phyloP scores from a whole-genome alignment of 2,888 invertebrate species.

The Drosophila greeni region DNA sequence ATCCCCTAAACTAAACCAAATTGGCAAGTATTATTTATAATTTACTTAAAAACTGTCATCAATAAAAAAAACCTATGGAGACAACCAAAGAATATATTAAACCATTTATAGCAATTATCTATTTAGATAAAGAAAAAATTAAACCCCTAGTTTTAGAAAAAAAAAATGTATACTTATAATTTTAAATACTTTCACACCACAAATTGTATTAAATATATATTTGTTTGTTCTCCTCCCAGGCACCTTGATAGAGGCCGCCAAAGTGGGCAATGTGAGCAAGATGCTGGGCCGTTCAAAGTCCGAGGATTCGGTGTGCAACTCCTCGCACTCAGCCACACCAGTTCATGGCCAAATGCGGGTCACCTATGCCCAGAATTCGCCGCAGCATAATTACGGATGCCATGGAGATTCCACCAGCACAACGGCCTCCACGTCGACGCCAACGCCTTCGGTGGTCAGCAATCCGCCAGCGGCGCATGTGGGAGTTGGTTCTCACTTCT shows the following conservation, averaged over 20 bases:
- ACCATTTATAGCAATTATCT: not conserved
- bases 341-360: conserved; percentile 85
- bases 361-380: conserved; percentile 75
- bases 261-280: conserved; percentile 88
- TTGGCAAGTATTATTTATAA: not conserved
- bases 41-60: not conserved
- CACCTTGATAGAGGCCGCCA: conserved; percentile 91
- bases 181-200: not conserved
- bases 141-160: too few relatives aligned
- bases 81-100: not conserved
- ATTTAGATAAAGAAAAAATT: not conserved
- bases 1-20: not conserved
- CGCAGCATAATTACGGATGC: conserved; percentile 59
- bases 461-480: conserved; percentile 40
- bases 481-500: conserved; percentile 72
- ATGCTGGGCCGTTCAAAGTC: conserved; percentile 89
- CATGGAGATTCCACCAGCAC: conserved; percentile 29
- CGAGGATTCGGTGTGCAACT: conserved; percentile 88
- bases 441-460: conserved; percentile 18
- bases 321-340: conserved; percentile 82
- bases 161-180: not conserved
- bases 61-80: not conserved
- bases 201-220: not conserved
- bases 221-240: conserved; percentile 53
- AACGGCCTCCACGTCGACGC: conserved; percentile 13